A percentile compares a stretch with the other conserved stretches of the same genome.
Evolutionary conservation across 2,888 invertebrate genomes (phyloP).

Genomic region (Phyllotreta striolata): DNA sequence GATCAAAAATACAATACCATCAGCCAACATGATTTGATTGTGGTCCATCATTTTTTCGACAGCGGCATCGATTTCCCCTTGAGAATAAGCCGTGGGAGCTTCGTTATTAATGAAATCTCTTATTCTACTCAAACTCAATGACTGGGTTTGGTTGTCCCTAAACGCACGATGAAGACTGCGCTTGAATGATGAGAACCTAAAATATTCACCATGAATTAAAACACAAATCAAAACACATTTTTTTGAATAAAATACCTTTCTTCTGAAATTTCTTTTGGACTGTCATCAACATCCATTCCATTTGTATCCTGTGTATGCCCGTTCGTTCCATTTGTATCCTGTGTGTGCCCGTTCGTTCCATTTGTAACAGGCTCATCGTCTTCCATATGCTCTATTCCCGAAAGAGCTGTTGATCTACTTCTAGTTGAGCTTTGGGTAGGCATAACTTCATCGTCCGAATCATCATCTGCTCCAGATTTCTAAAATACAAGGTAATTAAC

Average conservation of each 20-base stretch:
- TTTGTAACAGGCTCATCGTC: conserved; percentile 38
- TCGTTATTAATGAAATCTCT: conserved; percentile 71
- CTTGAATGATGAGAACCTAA: conserved; percentile 74
- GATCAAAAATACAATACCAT: conserved; percentile 84
- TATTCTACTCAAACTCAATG: conserved; percentile 73
- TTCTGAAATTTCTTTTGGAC: conserved; percentile 43
- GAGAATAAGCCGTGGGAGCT: conserved; percentile 67
- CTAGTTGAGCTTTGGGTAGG: conserved; percentile 45
- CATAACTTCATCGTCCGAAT: conserved; percentile 44
- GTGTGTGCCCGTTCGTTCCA: conserved; percentile 29
- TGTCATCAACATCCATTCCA: conserved; percentile 49
- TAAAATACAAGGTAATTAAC: conserved; percentile 16
- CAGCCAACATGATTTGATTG: conserved; percentile 92
- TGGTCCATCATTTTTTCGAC: conserved; percentile 84
- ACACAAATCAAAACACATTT: conserved; percentile 10
- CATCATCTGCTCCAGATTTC: conserved; percentile 41
- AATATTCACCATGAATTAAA: conserved; percentile 24
- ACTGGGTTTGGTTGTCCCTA: conserved; percentile 78
- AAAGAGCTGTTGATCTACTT: conserved; percentile 32
- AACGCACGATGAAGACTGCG: conserved; percentile 78
- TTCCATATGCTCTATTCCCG: conserved; percentile 36
- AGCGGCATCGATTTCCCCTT: conserved; percentile 79
- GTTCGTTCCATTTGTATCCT: conserved; percentile 29
- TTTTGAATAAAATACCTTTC: conserved; percentile 40
- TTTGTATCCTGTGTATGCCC: conserved; percentile 31